Base-by-base conservation (phyloP, 2,797 vertebrate genomes). In the Phyllotis vaccarum region DNA sequence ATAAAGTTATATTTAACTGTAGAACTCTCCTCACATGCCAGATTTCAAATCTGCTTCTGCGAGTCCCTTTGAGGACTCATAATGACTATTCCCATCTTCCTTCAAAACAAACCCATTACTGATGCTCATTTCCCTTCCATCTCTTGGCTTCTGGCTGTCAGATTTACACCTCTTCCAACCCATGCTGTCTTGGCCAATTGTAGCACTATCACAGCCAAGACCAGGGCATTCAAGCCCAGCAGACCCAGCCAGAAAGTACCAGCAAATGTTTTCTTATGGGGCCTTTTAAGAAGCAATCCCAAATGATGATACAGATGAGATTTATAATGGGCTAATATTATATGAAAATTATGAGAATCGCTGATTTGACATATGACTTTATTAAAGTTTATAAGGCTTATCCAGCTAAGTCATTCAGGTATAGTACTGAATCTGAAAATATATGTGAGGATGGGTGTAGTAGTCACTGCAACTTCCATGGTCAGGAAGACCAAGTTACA, bases 91-190 rank as follows among this genome's bases (percentile, higher is more conserved):
- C 88, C 62, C 89, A 52, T 96, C 94, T 95, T 97, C 66, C 80
- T 92, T 95, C 94, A 95, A 97, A 97, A 96, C 94, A 97, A 97
- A 96, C 74, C 89, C 82, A 89, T 96, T 94, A 95, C 66, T 37
- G 52, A 62, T 93, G 86, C 72, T 93, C 95, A 97, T 96, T 97
- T 97, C 89, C 95, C 81, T 92, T 96, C 93, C 95, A 93, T 95
- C 72, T 86, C 37, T 88, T 92, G 96, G 89, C 80, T 95, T 85
- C 89, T 97, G 96, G 92, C 96, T 90, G 90, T 97, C 82, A 95
- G 89, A 94, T 94, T 96, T 95, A 96, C 68, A 91, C 62, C 14
- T 95, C 91, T 97, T 96, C 96, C 93, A 97, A 93, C 52, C 75
- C 66, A 22, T 74, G 94, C 91, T 94, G 74, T 70, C 58, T 93